phyloP scores from a whole-genome alignment of 1,140 invertebrate species.

The Pseudachorutes palmiensis region DNA sequence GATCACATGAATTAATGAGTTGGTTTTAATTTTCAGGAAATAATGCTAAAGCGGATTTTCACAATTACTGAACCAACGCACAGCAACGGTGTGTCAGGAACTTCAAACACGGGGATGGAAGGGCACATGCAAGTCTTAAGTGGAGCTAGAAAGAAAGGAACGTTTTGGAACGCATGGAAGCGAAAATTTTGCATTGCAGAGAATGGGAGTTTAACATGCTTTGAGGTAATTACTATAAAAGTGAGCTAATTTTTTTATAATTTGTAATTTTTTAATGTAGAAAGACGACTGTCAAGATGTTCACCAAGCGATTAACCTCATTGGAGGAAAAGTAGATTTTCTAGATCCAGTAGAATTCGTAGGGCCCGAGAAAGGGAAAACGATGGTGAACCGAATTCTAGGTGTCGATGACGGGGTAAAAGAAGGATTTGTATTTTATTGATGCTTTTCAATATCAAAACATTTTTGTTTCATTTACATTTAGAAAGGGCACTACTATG shows the following conservation, averaged over 20 bases:
- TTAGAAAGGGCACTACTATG: conserved; percentile 51
- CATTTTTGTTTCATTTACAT: conserved; percentile 19
- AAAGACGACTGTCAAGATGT: conserved; percentile 45
- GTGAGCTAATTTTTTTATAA: not conserved
- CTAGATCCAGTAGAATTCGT: conserved; percentile 49
- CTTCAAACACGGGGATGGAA: conserved; percentile 18
- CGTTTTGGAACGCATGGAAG: conserved; percentile 55
- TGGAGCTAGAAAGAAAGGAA: conserved; percentile 40
- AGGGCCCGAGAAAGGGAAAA: conserved; percentile 47
- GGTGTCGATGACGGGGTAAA: conserved; percentile 42
- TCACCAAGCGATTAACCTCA: conserved; percentile 46
- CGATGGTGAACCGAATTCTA: conserved; percentile 36
- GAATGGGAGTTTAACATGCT: conserved; percentile 49
- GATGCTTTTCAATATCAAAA: too few relatives aligned
- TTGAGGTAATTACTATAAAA: conserved; percentile 43
- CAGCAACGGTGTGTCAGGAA: conserved; percentile 6
- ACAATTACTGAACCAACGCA: conserved; percentile 25
- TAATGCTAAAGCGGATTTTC: conserved; percentile 24
- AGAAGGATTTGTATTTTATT: conserved; percentile 12
- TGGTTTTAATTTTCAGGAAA: conserved; percentile 16
- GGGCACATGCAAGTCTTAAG: conserved; percentile 33
- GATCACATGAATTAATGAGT: not conserved
- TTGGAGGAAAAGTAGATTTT: conserved; percentile 50
- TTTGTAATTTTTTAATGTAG: conserved; percentile 40
- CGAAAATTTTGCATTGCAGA: conserved; percentile 48